phyloP scores from a whole-genome alignment of 2,797 vertebrate species.

The Telmatherina bonti region DNA sequence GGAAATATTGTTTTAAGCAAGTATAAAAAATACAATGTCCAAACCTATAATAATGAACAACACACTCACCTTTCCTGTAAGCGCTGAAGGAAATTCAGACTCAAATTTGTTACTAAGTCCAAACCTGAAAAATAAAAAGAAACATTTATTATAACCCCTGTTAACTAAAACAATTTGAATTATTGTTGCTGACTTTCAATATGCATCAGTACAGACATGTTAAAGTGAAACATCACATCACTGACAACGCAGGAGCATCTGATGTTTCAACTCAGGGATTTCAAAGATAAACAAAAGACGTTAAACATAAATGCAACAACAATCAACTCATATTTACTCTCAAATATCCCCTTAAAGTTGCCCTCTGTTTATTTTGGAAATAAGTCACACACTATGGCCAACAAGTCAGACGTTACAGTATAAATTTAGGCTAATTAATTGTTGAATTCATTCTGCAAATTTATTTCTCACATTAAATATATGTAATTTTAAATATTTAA shows the following conservation, averaged over 20 bases:
- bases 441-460: too few relatives aligned
- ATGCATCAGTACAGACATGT: neutral
- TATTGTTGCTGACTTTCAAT: neutral
- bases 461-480: too few relatives aligned
- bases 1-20: neutral
- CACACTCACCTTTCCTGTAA: conserved; percentile 95
- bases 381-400: too few relatives aligned
- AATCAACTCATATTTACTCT: neutral
- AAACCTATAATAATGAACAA: neutral
- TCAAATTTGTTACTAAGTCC: conserved; percentile 99
- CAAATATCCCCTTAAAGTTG: too few relatives aligned
- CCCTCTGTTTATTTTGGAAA: too few relatives aligned
- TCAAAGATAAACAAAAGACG: neutral
- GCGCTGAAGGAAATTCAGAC: conserved; percentile 96
- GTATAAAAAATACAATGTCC: too few relatives aligned
- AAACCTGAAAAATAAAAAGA: conserved; percentile 84
- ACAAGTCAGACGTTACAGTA: too few relatives aligned
- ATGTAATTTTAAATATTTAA: too few relatives aligned
- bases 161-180: neutral
- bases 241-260: too few relatives aligned
- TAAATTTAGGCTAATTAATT: too few relatives aligned
- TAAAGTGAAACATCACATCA: neutral
- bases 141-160: neutral
- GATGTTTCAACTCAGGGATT: too few relatives aligned
- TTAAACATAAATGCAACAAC: neutral